Evolutionary conservation across 2,888 invertebrate species (phyloP).

Genomic region (Polydrusus tereticollis): DNA sequence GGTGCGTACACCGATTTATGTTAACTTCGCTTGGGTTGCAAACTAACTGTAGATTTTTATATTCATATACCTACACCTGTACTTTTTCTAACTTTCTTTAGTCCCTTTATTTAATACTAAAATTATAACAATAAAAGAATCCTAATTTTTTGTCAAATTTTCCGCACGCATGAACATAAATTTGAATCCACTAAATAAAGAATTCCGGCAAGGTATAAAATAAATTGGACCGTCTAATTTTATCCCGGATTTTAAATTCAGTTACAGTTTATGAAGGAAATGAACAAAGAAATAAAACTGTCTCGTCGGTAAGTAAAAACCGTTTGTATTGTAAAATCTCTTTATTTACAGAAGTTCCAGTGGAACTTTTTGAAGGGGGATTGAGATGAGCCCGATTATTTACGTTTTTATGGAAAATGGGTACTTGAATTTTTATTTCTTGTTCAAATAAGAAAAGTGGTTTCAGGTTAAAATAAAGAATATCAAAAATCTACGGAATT

Average conservation of each 20-base stretch:
- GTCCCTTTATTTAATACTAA: background rate
- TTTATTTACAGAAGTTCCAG: conserved; percentile 31
- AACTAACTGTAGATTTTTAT: too few species aligned
- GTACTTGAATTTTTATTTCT: background rate
- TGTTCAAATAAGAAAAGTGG: too few species aligned
- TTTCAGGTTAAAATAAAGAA: too few species aligned
- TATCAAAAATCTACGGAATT: too few species aligned
- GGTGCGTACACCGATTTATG: too few species aligned
- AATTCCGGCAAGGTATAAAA: conserved; percentile 31
- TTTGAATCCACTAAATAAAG: conserved; percentile 27
- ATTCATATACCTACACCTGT: too few species aligned
- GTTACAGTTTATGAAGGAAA: conserved; percentile 42
- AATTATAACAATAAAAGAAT: background rate
- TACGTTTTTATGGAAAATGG: background rate
- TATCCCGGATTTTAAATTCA: conserved; percentile 41
- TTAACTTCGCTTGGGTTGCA: too few species aligned
- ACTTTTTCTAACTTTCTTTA: too few species aligned
- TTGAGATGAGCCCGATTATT: background rate
- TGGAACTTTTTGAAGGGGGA: conserved; percentile 10
- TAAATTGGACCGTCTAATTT: conserved; percentile 42
- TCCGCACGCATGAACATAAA: conserved; percentile 10
- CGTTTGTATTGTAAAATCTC: conserved; percentile 40
- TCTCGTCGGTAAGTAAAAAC: conserved; percentile 42
- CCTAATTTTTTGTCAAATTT: background rate
- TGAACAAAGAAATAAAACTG: conserved; percentile 45